A percentile compares a stretch with the other conserved stretches of the same genome.
Evolutionary conservation across 2,888 invertebrate species (phyloP).

Genomic region (Lymantria monacha): DNA sequence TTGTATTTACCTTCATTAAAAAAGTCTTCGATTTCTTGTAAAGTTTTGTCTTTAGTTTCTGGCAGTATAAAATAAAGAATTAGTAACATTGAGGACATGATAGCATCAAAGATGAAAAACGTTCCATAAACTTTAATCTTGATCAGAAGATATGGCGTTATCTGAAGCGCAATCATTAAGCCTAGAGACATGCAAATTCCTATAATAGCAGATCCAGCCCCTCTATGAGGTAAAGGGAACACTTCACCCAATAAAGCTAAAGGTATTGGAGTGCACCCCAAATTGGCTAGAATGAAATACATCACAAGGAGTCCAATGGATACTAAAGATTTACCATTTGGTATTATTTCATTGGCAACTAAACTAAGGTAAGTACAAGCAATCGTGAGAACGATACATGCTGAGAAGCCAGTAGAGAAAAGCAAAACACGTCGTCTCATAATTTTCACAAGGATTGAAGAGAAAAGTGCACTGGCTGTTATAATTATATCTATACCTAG

Average conservation of each 20-base stretch:
- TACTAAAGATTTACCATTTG: conserved; percentile 42
- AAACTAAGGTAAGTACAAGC: conserved; percentile 49
- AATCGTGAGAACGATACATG: conserved; percentile 36
- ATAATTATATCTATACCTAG: conserved; percentile 53
- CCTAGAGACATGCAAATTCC: conserved; percentile 42
- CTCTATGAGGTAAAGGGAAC: conserved; percentile 55
- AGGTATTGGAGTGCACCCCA: conserved; percentile 61
- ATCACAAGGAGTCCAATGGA: conserved; percentile 43
- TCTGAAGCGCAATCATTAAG: conserved; percentile 43
- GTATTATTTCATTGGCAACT: conserved; percentile 31
- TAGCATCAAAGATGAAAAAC: conserved; percentile 31
- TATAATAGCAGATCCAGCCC: conserved; percentile 40
- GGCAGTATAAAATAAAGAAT: conserved; percentile 35
- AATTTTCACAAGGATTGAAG: conserved; percentile 35
- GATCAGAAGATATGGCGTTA: conserved; percentile 44
- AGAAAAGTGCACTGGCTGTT: conserved; percentile 39
- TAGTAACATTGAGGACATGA: conserved; percentile 20
- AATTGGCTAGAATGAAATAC: conserved; percentile 53
- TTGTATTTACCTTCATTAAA: conserved; percentile 19
- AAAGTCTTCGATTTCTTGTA: conserved; percentile 38
- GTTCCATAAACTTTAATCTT: conserved; percentile 39
- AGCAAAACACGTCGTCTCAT: conserved; percentile 52
- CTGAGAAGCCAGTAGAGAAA: conserved; percentile 49
- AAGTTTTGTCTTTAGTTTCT: conserved; percentile 41
- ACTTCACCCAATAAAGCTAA: conserved; percentile 57